Base-by-base conservation (phyloP, 2,888 invertebrate species). In the Aricia artaxerxes region DNA sequence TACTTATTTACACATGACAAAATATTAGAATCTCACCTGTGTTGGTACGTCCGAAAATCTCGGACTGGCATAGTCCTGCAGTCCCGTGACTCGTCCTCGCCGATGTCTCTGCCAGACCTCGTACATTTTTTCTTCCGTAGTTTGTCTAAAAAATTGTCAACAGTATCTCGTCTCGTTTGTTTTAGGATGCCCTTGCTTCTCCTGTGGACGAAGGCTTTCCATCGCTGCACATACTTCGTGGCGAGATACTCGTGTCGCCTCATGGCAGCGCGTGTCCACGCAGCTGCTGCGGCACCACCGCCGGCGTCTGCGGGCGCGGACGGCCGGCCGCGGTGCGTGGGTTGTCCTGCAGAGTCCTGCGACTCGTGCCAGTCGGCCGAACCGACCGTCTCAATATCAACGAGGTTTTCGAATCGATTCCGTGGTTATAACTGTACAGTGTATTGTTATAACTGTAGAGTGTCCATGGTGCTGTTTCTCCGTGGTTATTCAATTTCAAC, bases 11-110 rank as follows among this genome's bases (percentile, higher is more conserved):
- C 49, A 49, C 49, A 49, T 9, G 49, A 49, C 49, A 49, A 60
- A 44, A 57, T 16, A 11, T 16, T 7, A 72, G 49, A 72, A 24
- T 80, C 81, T 78, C 87, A 93, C 94, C 93, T 90, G 80, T 93
- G 93, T 83, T 93, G 92, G 83, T 94, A 94, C 24, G 90, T 91
- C 40, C 86, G 90, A 80, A 89, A 93, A 85, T 94, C 94, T 69
- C 85, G 87, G 40, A 86, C 88, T 16, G 61, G n/a, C 40, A 87
- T 81, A 49, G 84, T 79, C 82, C 90, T 91, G 0, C 90, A 86
- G 84, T 90, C 92, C 78, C 87, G 86, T 76, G 84, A 82, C 35
- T 85, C 78, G 80, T 88, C 89, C 2, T 83, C 72, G 72, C 83
- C 79, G 73, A 86, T 84, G 78, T 85, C 85, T 3, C 84, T 80